Base-by-base conservation (phyloP, 2,888 invertebrate genomes). In the Nomada fabriciana region DNA sequence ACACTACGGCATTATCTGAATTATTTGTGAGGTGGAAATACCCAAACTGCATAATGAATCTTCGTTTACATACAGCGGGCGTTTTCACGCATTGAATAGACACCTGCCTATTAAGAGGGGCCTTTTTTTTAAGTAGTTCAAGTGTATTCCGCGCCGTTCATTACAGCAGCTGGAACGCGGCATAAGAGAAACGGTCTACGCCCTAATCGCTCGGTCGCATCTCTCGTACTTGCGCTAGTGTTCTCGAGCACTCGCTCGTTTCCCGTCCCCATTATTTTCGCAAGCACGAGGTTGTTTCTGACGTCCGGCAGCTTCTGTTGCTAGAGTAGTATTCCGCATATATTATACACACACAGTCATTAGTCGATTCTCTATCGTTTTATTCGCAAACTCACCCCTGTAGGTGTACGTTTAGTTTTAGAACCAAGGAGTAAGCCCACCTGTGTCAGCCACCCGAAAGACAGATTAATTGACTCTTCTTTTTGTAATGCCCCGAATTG, bases 251-350 rank as follows among this genome's bases (percentile, higher is more conserved):
- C 77, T 60, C 81, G 74, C 74, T 71, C 81, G 67, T 82, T 83
- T 77, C 81, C 77, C 67, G 72, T 55, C 67, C 67, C 77, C 81
- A 83, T 83, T 83, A 83, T 81, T 83, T 83, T 81, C 81, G 63
- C 71, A 50, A 60, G 77, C 77, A 63, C 63, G 67, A 69, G 68
- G 64, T 83, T 83, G 81, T 74, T 82, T 76, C 83, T 83, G 83
- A 83, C 83, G 81, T 83, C 74, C 71, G 71, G 68, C 64, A 57
- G 70, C 57, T 72, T 65, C 77, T 43, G 52, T 53, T 43, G 42
- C 57, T 68, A 57, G 67, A 52, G 61, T 57, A 57, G 57, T 64
- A 68, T 64, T 63, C 73, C 65, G 67, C 71, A 80, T 80, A 76
- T 71, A 80, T 80, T 80, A 80, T 80, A 71, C 65, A 61, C 78